A percentile compares a stretch with the other conserved stretches of the same genome.
phyloP scores from a whole-genome alignment of 2,888 invertebrate species.

The Caenorhabditis virilis region DNA sequence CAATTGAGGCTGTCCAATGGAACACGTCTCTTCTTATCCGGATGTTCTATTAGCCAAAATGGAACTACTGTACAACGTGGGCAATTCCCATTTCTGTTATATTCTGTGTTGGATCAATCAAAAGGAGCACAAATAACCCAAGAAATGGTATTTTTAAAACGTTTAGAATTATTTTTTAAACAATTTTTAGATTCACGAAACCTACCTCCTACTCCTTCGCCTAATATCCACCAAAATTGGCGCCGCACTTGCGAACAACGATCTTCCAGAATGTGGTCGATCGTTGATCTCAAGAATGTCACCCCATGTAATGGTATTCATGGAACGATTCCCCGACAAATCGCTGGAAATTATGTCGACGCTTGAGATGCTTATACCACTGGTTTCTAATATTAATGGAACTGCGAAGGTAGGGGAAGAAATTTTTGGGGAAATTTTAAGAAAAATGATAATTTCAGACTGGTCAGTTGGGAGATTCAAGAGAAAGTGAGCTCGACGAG shows the following conservation, averaged over 20 bases:
- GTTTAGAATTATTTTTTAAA: neutral
- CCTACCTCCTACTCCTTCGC: slow-evolving; percentile 51
- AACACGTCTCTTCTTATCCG: slow-evolving; percentile 48
- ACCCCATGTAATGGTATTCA: slow-evolving; percentile 57
- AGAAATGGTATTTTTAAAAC: slow-evolving; percentile 8
- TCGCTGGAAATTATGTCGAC: slow-evolving; percentile 59
- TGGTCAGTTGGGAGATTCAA: neutral
- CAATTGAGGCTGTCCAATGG: slow-evolving; percentile 90
- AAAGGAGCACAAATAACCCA: slow-evolving; percentile 14
- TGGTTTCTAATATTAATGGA: slow-evolving; percentile 54
- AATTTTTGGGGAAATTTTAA: neutral
- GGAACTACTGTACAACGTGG: slow-evolving; percentile 94
- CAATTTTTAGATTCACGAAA: slow-evolving; percentile 24
- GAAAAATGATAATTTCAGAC: neutral
- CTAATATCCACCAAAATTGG: slow-evolving; percentile 54
- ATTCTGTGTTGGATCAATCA: slow-evolving; percentile 71
- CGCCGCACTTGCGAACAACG: slow-evolving; percentile 33
- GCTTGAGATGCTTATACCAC: slow-evolving; percentile 62
- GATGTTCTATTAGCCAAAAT: slow-evolving; percentile 57
- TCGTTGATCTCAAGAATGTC: slow-evolving; percentile 48
- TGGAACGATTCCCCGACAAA: slow-evolving; percentile 57
- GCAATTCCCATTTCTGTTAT: slow-evolving; percentile 89
- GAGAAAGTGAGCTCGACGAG: neutral
- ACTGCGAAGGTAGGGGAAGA: slow-evolving; percentile 22
- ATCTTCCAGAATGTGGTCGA: slow-evolving; percentile 19